Evolutionary conservation across 2,113 vertebrate species (phyloP).

Genomic region (Falcunculus frontatus): DNA sequence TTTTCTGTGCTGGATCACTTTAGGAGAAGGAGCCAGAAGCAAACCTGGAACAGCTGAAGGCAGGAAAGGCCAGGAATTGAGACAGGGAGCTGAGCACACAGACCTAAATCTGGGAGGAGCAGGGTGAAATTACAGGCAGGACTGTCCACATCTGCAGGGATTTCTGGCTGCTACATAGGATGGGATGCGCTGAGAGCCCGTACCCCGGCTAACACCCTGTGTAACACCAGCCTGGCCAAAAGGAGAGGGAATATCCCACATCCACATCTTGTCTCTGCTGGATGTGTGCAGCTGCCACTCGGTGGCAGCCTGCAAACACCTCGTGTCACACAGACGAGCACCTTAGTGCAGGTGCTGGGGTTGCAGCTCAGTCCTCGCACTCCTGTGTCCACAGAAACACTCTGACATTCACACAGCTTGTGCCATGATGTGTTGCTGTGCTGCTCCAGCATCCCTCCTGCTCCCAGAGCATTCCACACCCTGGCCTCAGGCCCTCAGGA

Average conservation of each 20-base stretch:
- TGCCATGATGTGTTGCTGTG: rapidly evolving
- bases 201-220: too few relatives aligned
- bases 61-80: background rate
- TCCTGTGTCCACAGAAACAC: background rate
- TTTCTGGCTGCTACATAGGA: rapidly evolving
- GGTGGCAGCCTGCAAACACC: slow-evolving; percentile 38
- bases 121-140: background rate
- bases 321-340: background rate
- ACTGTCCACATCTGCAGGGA: background rate
- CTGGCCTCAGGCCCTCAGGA: background rate
- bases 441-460: background rate
- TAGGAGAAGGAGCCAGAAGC: background rate
- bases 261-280: background rate
- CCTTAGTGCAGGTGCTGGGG: background rate
- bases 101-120: background rate
- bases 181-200: background rate
- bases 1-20: background rate
- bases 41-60: background rate
- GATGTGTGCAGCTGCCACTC: slow-evolving; percentile 2
- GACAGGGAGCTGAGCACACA: background rate
- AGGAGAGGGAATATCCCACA: background rate
- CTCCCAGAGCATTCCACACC: background rate
- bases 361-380: rapidly evolving
- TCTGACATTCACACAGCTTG: rapidly evolving
- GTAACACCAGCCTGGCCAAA: background rate